A percentile compares a stretch with the other conserved stretches of the same genome.
These are phyloP conservation scores for Plebejus anna DNA, from an alignment of 2,888 invertebrate species.

Conservation along the genomic window DNA sequence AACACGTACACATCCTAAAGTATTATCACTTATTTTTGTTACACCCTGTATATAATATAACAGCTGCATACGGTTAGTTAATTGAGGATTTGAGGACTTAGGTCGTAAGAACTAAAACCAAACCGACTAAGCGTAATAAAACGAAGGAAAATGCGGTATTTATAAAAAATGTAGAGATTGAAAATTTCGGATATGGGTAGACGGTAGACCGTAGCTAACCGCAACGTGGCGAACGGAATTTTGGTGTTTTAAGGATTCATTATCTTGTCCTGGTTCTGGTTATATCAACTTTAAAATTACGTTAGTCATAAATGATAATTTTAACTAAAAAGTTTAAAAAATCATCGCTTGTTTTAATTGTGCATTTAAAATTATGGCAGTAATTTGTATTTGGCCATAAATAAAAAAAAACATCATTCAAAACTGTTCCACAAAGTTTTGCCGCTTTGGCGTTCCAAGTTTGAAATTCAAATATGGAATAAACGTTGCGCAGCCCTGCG, in stretches of 20 bases:
- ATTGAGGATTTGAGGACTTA: background rate
- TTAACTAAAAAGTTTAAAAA: background rate
- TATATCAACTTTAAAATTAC: too few relatives aligned
- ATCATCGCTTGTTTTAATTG: background rate
- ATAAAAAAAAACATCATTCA: background rate
- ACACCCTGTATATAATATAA: background rate
- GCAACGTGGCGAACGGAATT: background rate
- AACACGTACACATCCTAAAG: too few relatives aligned
- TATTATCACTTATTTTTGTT: background rate
- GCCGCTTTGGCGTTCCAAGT: background rate
- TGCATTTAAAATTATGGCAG: background rate
- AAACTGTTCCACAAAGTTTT: constrained; percentile 40
- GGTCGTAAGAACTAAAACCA: background rate
- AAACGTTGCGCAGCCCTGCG: constrained; percentile 6
- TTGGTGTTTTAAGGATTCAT: background rate
- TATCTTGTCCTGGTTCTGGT: too few relatives aligned
- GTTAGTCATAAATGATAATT: too few relatives aligned
- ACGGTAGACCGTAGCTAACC: background rate
- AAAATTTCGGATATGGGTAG: background rate
- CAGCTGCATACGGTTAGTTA: background rate
- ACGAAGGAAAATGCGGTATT: constrained; percentile 10
- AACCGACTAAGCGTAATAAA: constrained; percentile 15
- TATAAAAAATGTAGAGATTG: constrained; percentile 14
- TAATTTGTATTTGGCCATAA: background rate
- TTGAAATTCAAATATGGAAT: constrained; percentile 10